Base-by-base conservation (phyloP, 2,797 vertebrate genomes). In the Todus mexicanus region DNA sequence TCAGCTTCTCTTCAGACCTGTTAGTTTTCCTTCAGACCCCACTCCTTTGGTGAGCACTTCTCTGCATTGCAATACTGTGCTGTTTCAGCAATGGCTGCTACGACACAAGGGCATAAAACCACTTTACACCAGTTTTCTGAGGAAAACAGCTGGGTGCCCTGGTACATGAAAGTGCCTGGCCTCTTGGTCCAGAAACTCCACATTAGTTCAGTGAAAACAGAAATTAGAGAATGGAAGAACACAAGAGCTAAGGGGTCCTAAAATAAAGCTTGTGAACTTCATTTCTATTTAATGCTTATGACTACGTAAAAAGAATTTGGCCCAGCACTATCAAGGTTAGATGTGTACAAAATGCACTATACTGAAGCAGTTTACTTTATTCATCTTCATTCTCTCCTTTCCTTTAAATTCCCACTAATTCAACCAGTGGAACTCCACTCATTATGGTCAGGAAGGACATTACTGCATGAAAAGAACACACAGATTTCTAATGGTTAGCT, bases 401-500 rank as follows among this genome's bases (percentile, higher is more conserved):
- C 40, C 60, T 83, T 87, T 86, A 77, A 77, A 59, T 89, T 65
- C 18, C 25, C 18, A 6, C 10, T 65, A 45, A 80, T 91, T 83
- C 77, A 27, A 37, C 59, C 72, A 19, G 15, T 11, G 15, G n/a
- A 73, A 8, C 54, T 82, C 37, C 23, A 42, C 79, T 77, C 75
- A 54, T 84, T 79, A 57, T 4, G 33, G 71, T 81, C 90, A 81
- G 80, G 50, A 84, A 82, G 63, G 77, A 53, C 77, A 87, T 79
- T 91, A 48, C 26, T 53, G 51, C 48, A 35, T 40, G 31, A 64
- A 86, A 70, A 77, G 75, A 88, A 42, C 29, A 47, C 38, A 81
- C 26, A 60, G 77, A 83, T 91, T 94, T 93, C 95, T 93, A 91
- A 72, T 74, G 68, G 56, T 80, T 76, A 90, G 69, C 31, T 91